These are phyloP conservation scores for Pomatostomus ruficeps DNA, from an alignment of 2,113 vertebrate species.

Conservation along the genomic window DNA sequence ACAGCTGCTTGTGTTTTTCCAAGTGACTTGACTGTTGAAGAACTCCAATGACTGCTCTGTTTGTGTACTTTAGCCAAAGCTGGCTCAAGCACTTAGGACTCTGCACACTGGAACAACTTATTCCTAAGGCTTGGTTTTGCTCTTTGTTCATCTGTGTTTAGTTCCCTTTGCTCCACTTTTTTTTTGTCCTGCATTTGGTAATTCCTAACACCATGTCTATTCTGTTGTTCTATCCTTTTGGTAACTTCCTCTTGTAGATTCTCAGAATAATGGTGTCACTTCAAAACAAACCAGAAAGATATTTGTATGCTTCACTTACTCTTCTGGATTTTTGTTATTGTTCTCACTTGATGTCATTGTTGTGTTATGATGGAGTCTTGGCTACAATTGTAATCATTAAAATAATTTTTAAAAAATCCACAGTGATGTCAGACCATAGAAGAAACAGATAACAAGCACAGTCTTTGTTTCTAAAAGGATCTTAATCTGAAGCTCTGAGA, in stretches of 20 bases:
- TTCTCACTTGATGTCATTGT: not conserved
- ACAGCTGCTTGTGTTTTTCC: slow-evolving; percentile 44
- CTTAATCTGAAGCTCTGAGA: not conserved
- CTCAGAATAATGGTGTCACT: not conserved
- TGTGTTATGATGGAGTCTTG: not conserved
- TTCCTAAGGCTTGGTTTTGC: slow-evolving; percentile 13
- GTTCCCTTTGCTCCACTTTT: not conserved
- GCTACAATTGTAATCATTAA: not conserved
- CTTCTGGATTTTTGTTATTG: not conserved
- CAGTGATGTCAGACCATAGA: not conserved
- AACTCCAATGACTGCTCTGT: slow-evolving; percentile 33
- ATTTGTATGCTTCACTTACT: not conserved
- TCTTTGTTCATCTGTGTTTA: not conserved
- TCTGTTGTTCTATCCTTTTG: not conserved
- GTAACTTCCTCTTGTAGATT: not conserved
- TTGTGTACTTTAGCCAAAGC: slow-evolving; percentile 38
- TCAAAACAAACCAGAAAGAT: not conserved
- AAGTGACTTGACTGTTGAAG: slow-evolving; percentile 46
- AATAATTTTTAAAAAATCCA: not conserved
- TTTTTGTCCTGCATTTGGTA: not conserved
- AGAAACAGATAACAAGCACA: not conserved
- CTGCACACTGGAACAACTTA: slow-evolving; percentile 11
- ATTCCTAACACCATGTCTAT: not conserved
- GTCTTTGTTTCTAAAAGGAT: not conserved
- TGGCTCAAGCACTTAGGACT: slow-evolving; percentile 13